Evolutionary conservation across 2,888 invertebrate species (phyloP), one percentile per base, ranked within the genome.

Genomic region (Odontocolon sp.): DNA sequence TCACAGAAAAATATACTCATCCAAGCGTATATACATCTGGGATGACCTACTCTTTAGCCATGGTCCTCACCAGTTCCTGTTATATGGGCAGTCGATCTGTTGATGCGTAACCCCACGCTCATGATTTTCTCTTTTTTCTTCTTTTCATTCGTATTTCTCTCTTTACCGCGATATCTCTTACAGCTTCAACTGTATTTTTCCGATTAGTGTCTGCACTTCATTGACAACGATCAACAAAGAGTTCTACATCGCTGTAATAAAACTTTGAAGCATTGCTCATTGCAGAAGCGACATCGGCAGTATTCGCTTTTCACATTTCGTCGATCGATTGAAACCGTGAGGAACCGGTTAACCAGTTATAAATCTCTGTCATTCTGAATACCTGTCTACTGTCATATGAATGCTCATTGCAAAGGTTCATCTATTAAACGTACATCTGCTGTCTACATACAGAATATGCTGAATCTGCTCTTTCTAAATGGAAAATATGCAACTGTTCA

Each of bases 11-110:
- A 82, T 67, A 63, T 31, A 63, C 36, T 81, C 82, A 71, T 28
- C 82, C 70, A 72, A 78, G 79, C 82, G 81, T 82, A 64, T 74
- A 75, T 73, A 84, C 87, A 86, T 85, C 85, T 85, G 87, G 50
- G 28, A 47, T 64, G 72, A 71, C 77, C 77, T 66, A 74, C 68
- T 71, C 63, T 59, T 42, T 36, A 68, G 57, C 61, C 59, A 50
- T 36, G 8, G 52, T 73, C 52, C 67, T 36, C 42, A 23, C 14
- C 14, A 18, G 28, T 14, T 8, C 21, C 26, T 8, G 31, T 16
- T 18, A 14, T 16, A 5, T 3, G 36, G 52, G 38, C 66, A 59
- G 28, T 23, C 59, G 54, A 76, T 33, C 70, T 47, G 47, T 33
- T 40, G 42, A 6, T 68, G 21, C 64, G 36, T 23, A 67, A 11